Evolutionary conservation across 2,113 vertebrate species (phyloP), one percentile per base, ranked within the genome.

Genomic region (Gobio gobio): DNA sequence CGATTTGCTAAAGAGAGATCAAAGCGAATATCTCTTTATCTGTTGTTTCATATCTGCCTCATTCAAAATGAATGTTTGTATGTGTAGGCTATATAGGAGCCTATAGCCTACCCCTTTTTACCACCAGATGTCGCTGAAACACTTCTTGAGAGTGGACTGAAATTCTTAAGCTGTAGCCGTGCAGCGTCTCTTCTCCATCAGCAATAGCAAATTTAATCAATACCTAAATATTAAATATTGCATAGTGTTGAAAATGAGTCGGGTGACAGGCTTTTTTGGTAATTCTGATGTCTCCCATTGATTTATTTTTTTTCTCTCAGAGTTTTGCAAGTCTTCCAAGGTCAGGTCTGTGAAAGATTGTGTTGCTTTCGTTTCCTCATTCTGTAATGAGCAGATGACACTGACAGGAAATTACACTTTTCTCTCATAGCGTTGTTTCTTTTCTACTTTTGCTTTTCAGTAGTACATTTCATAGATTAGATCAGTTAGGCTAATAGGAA

Each of bases 301-400:
- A 36, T 18, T 20, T 54, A 33, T 72, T 12, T 72, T 12, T 72
- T 43, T 40, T 4, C 66, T 61, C 59, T 70, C 36, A 43, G 26
- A 66, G 7, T n/a, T 58, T 59, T 59, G 20, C 16, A 12, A 45
- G 9, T 13, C n/a, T 61, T 56, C 18, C 54, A 36, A 20, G 18
- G 33, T 14, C 40, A 47, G 22, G n/a, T 45, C 22, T n/a, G 40
- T 24, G 70, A 72, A 40, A n/a, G 40, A n/a, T 10, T 81, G 43
- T 40, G 45, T 22, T 36, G 68, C 51, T 85, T 85, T 87, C 79
- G 43, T 63, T 87, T 85, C 86, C 83, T 83, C 61, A n/a, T 85
- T 83, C 61, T 68, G 51, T 45, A 49, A 63, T 64, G 16, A 79
- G 40, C 33, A 47, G 26, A 26, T 86, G 56, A 77, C 59, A 66